phyloP scores from a whole-genome alignment of 2,113 vertebrate genomes.

The Fulica atra region DNA sequence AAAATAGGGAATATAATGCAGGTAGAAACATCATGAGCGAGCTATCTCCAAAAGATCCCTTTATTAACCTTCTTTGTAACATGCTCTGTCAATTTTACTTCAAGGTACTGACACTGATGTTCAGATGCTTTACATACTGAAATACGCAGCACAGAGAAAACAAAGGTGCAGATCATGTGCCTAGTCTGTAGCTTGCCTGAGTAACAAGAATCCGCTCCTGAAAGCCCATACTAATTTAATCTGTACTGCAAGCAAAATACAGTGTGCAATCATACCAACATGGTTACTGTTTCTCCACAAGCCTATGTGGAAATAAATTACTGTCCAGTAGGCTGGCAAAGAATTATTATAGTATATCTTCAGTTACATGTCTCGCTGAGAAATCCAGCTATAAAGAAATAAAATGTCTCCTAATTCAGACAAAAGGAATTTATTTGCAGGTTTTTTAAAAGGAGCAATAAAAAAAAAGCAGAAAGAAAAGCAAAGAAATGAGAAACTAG shows the following conservation, averaged over 20 bases:
- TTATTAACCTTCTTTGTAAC: background rate
- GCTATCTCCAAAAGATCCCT: background rate
- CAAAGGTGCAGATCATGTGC: background rate
- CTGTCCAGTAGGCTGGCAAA: background rate
- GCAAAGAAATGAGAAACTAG: background rate
- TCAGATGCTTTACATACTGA: background rate
- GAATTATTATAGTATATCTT: background rate
- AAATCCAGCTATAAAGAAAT: background rate
- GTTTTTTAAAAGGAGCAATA: background rate
- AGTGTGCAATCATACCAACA: background rate
- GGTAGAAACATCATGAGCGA: background rate
- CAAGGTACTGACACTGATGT: background rate
- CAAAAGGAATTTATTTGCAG: background rate
- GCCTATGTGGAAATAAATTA: background rate
- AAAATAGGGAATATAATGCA: background rate
- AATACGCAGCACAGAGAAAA: background rate
- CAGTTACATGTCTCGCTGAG: background rate
- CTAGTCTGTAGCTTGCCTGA: background rate
- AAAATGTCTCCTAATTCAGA: background rate
- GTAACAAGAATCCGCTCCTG: background rate
- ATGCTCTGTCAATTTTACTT: background rate
- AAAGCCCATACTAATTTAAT: background rate
- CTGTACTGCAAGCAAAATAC: background rate
- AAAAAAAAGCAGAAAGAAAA: background rate
- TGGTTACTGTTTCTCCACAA: background rate